These are phyloP conservation scores for Siderastrea siderea DNA, from an alignment of 92 coral and sea anemone species.

Conservation along the genomic window DNA sequence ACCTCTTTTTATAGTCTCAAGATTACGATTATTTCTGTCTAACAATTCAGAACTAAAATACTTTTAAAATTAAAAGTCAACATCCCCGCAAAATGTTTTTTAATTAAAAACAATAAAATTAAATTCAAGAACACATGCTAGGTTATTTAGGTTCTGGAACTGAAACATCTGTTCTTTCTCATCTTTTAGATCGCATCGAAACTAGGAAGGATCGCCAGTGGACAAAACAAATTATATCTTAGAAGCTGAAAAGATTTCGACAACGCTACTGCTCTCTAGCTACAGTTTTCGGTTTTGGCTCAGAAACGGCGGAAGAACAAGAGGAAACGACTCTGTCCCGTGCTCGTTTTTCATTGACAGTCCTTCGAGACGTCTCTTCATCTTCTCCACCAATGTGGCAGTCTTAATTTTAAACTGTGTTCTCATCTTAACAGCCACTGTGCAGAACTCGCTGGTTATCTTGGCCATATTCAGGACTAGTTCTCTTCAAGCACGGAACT, in stretches of 20 bases:
- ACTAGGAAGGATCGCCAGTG: too few species aligned
- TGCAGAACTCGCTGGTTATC: constrained; percentile 21
- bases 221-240: neutral
- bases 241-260: neutral
- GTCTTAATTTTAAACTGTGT: constrained; percentile 2
- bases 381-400: constrained; percentile 7
- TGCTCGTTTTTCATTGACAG: constrained; percentile 12
- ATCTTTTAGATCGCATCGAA: too few species aligned
- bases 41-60: too few species aligned
- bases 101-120: too few species aligned
- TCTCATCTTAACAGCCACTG: constrained; percentile 7
- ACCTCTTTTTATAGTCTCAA: too few species aligned
- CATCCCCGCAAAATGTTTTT: too few species aligned
- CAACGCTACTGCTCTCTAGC: neutral
- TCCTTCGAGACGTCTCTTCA: neutral
- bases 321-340: neutral
- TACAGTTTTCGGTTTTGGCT: neutral
- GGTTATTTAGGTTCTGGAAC: too few species aligned
- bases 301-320: neutral
- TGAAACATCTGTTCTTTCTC: too few species aligned
- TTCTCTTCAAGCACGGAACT: too few species aligned
- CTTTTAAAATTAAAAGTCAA: too few species aligned
- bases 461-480: constrained; percentile 9
- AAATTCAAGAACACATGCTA: too few species aligned
- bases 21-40: too few species aligned